Conservation (phyloP, 2,888 invertebrate genomes). For the Molorchus minor region DNA sequence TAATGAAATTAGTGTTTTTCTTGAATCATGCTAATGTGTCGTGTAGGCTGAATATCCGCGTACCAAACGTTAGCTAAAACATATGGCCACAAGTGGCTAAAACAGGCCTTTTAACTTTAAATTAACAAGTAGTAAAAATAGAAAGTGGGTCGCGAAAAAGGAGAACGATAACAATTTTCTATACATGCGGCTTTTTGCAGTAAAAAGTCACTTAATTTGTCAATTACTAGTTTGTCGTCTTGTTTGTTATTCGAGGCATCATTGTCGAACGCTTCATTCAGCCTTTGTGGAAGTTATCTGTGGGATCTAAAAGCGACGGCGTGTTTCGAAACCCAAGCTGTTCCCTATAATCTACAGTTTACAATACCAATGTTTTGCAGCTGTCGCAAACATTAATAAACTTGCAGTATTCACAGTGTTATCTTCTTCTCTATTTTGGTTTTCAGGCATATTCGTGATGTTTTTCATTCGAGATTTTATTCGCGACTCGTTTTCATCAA, state of each 20-base stretch:
- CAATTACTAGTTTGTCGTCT: too few relatives aligned
- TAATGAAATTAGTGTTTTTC: too few relatives aligned
- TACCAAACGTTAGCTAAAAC: not conserved
- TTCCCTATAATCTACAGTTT: conserved; percentile 6
- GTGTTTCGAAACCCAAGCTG: not conserved
- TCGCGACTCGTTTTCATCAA: too few relatives aligned
- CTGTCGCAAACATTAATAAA: conserved; percentile 1
- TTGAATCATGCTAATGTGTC: too few relatives aligned
- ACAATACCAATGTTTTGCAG: conserved; percentile 3
- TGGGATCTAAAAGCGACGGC: not conserved
- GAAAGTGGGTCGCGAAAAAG: not conserved
- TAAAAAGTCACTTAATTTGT: too few relatives aligned
- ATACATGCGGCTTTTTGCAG: too few relatives aligned
- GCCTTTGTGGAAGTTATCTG: not conserved
- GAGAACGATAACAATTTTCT: not conserved
- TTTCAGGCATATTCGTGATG: too few relatives aligned
- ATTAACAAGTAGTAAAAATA: not conserved
- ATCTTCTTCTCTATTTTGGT: conserved; percentile 1
- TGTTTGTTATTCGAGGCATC: not conserved
- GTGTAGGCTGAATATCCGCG: too few relatives aligned
- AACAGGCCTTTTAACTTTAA: too few relatives aligned
- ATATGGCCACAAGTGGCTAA: conserved; percentile 1
- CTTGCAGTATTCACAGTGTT: not conserved
- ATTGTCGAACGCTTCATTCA: conserved; percentile 2
- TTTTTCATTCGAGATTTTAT: too few relatives aligned